Base-by-base conservation (phyloP, 1,140 invertebrate species). In the Drosophila mauritiana region DNA sequence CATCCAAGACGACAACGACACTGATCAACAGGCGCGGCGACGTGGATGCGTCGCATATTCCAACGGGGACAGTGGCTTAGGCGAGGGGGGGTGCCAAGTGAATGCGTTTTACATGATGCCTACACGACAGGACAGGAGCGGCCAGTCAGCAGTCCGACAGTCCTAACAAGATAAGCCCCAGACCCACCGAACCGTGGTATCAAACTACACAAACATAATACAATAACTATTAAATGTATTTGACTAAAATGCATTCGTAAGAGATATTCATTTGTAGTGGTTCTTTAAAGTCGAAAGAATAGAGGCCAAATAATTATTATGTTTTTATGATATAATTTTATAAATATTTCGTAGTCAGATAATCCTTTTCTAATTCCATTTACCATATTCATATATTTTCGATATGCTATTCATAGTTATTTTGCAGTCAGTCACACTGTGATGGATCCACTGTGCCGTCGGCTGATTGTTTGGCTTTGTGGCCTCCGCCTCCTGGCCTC, bases 21-120 rank as follows among this genome's bases (percentile, higher is more conserved):
- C 83, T 86, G 83, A 86, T 89, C 84, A 86, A 86, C 84, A 89
- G 73, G 84, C 84, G 73, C 80, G 58, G 67, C 78, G 61, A 65
- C 61, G 68, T 84, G 81, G 58, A 80, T 84, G 63, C 56, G 49
- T 78, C 65, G 55, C 25, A 68, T 55, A 42, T 52, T 56, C 51
- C 42, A 57, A 15, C 67, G 22, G 27, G 27, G 8, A 22, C 37
- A 45, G 42, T 20, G 45, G 11, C 15, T 40, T 36, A 10, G 22
- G 31, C 5, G 15, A 40, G 48, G 48, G 31, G 45, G 61, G 63
- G 0, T 22, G 36, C 25, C 73, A 56, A 59, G 45, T 46, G 55
- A 70, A 77, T 80, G 77, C 84, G 77, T 78, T 78, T 89, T 89
- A 89, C 84, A 84, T 89, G 84, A 89, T 84, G 73, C 77, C 73